These are phyloP conservation scores for Tapirus terrestris DNA, from an alignment of 2,113 vertebrate genomes.

Conservation along the genomic window DNA sequence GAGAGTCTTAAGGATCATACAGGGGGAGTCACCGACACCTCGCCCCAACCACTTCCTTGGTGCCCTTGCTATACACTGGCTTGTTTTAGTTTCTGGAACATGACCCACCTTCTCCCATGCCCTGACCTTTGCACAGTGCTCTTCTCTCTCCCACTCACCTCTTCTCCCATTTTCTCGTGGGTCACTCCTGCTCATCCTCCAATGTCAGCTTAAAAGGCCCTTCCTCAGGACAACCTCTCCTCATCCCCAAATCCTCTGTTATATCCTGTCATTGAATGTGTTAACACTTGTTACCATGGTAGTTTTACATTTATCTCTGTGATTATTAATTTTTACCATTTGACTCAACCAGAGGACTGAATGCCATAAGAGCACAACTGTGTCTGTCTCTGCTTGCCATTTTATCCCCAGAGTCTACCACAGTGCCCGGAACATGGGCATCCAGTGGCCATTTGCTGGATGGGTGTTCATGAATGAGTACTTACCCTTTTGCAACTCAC, in stretches of 20 bases:
- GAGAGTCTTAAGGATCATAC: background rate
- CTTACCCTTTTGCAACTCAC: background rate
- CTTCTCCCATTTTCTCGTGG: background rate
- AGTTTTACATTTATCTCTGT: background rate
- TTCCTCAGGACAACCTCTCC: background rate
- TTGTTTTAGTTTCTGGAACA: background rate
- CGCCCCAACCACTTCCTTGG: too few species aligned
- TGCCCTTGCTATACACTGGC: background rate
- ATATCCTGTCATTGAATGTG: fast-evolving
- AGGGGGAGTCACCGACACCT: fast-evolving
- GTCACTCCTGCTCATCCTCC: too few species aligned
- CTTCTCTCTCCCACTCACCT: background rate
- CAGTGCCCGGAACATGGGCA: fast-evolving
- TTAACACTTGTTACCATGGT: background rate
- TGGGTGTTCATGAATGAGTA: fast-evolving
- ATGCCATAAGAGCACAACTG: fast-evolving
- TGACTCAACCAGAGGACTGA: background rate
- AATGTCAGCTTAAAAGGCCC: too few species aligned
- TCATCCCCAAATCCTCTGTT: background rate
- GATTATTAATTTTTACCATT: background rate
- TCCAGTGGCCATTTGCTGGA: background rate
- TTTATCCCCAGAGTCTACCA: background rate
- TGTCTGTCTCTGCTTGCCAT: background rate
- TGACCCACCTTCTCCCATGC: background rate
- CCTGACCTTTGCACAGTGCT: fast-evolving